phyloP scores from a whole-genome alignment of 2,113 vertebrate species.

The Isichthys henryi region DNA sequence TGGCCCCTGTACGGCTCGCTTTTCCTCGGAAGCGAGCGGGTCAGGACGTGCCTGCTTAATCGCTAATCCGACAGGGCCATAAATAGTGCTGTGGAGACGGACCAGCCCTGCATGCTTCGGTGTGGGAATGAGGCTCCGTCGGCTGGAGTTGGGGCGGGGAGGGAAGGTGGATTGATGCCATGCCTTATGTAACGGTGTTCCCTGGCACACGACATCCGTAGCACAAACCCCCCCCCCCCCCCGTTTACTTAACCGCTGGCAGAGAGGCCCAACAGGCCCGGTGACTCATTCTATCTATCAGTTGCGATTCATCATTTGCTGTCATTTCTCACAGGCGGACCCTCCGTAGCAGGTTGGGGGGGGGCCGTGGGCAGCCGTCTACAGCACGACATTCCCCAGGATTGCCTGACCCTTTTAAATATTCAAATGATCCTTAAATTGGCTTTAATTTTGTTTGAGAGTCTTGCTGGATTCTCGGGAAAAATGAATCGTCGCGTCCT shows the following conservation, averaged over 20 bases:
- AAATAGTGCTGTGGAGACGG: neutral
- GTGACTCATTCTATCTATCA: conserved; percentile 43
- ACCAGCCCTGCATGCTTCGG: neutral
- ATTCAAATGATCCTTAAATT: neutral
- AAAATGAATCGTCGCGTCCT: neutral
- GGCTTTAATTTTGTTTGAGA: neutral
- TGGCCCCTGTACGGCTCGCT: neutral
- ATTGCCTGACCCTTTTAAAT: conserved; percentile 5
- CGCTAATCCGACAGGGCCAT: neutral
- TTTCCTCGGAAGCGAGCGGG: neutral
- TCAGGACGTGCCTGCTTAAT: neutral
- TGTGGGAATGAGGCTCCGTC: neutral
- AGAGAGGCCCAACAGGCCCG: conserved; percentile 26
- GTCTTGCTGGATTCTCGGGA: neutral
- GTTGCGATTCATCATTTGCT: conserved; percentile 41
- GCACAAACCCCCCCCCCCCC: neutral
- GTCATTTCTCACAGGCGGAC: conserved; percentile 36
- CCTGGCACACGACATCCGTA: neutral
- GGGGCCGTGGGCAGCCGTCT: neutral
- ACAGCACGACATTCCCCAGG: neutral
- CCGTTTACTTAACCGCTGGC: no score
- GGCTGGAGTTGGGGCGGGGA: neutral
- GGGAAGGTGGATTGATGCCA: neutral
- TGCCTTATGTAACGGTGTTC: neutral
- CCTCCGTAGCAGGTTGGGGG: conserved; percentile 28